A percentile compares a stretch with the other conserved stretches of the same genome.
Conservation (phyloP, 2,888 invertebrate species). For the Lithophane socia region DNA sequence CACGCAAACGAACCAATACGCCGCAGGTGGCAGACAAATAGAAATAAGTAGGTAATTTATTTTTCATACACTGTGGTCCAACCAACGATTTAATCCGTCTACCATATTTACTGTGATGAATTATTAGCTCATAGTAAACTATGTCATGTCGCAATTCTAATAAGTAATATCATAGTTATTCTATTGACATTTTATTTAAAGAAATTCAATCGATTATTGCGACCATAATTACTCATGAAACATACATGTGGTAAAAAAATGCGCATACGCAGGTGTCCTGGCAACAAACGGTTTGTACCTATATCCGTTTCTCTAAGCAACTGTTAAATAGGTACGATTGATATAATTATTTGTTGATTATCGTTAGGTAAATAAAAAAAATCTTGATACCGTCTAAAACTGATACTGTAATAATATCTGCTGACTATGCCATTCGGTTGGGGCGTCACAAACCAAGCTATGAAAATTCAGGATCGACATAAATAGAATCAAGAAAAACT, state of each 20-base stretch:
- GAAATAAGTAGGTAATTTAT: constrained; percentile 7
- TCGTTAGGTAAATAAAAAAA: background rate
- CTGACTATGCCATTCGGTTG: background rate
- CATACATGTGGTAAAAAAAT: constrained; percentile 73
- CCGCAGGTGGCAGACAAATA: constrained; percentile 48
- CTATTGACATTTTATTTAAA: constrained; percentile 68
- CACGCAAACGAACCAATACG: constrained; percentile 15
- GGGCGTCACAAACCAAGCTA: background rate
- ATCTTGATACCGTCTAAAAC: background rate
- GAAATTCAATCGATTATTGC: constrained; percentile 68
- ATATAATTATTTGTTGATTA: constrained; percentile 14
- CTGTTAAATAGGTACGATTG: constrained; percentile 16
- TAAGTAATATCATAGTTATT: constrained; percentile 65
- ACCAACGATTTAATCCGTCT: constrained; percentile 7
- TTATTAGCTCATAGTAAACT: constrained; percentile 53
- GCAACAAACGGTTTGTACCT: constrained; percentile 52
- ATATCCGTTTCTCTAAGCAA: constrained; percentile 70
- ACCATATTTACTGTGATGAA: constrained; percentile 35
- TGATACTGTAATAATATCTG: too few species aligned
- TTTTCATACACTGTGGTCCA: constrained; percentile 10
- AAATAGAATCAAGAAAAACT: background rate
- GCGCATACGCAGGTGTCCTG: constrained; percentile 75
- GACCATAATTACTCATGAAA: constrained; percentile 81
- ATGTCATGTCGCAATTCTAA: constrained; percentile 63
- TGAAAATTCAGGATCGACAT: background rate